Evolutionary conservation across 2,888 invertebrate species (phyloP).

Genomic region (Melangyna quadrimaculata): DNA sequence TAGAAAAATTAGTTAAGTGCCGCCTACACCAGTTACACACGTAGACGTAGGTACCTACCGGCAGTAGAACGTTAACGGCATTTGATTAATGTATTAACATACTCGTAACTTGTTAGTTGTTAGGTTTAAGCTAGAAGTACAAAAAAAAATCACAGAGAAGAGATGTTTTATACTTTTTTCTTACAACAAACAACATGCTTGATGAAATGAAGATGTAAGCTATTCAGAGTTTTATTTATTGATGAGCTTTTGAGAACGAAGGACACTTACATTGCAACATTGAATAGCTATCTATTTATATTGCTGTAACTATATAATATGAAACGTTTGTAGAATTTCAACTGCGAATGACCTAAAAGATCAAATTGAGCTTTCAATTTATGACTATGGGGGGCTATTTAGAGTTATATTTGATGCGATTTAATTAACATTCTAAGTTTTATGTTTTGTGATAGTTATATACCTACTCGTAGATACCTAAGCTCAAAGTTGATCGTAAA

Average conservation of each 20-base stretch:
- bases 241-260: slow-evolving; percentile 22
- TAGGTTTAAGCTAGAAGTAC: background rate
- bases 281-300: background rate
- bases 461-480: too few species aligned
- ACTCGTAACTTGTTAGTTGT: slow-evolving; percentile 34
- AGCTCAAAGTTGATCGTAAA: background rate
- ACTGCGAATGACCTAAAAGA: slow-evolving; percentile 7
- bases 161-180: slow-evolving; percentile 2
- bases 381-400: background rate
- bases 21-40: slow-evolving; percentile 36
- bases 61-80: slow-evolving; percentile 55
- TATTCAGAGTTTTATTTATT: slow-evolving; percentile 44
- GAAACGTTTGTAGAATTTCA: background rate
- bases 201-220: slow-evolving; percentile 64
- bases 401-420: background rate
- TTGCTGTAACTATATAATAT: background rate
- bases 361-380: slow-evolving; percentile 3
- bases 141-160: background rate
- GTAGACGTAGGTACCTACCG: background rate
- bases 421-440: background rate
- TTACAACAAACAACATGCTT: slow-evolving; percentile 34
- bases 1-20: slow-evolving; percentile 48
- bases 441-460: background rate
- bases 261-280: slow-evolving; percentile 32
- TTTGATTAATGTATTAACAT: slow-evolving; percentile 70